Evolutionary conservation across 2,113 vertebrate species (phyloP).

Genomic region (Phalacrocorax pelagicus): DNA sequence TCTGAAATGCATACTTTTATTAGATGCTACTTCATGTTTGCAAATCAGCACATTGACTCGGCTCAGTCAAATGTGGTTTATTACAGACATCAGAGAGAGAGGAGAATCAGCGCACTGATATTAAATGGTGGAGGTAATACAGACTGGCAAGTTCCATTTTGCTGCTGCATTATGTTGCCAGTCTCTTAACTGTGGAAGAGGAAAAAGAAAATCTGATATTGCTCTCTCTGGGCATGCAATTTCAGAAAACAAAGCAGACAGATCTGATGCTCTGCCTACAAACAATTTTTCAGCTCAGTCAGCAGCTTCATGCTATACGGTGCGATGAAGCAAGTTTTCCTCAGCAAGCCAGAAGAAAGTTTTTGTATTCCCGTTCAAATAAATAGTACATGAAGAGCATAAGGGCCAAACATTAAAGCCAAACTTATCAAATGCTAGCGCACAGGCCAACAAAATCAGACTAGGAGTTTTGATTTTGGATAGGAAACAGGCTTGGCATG

Average conservation of each 20-base stretch:
- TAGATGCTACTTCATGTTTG: background rate
- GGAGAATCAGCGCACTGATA: background rate
- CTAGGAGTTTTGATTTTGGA: background rate
- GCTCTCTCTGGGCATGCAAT: background rate
- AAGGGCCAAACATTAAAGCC: background rate
- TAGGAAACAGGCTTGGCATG: background rate
- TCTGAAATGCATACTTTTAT: background rate
- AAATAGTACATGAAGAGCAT: background rate
- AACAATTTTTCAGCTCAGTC: background rate
- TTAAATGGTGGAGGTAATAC: background rate
- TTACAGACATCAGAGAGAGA: background rate
- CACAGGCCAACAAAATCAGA: background rate
- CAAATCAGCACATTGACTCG: background rate
- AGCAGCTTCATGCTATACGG: background rate
- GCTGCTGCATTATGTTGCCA: background rate
- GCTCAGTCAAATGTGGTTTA: conserved; percentile 9
- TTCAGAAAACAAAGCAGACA: background rate
- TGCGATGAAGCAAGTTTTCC: background rate
- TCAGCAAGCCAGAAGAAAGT: background rate
- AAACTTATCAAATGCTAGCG: background rate
- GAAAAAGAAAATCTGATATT: background rate
- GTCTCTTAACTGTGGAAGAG: background rate
- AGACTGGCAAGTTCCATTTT: conserved; percentile 15
- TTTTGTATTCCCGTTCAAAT: background rate
- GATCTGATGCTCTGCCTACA: background rate